These are phyloP conservation scores for Cladopsammia gracilis DNA, from an alignment of 64 coral and sea anemone species.

Conservation along the genomic window DNA sequence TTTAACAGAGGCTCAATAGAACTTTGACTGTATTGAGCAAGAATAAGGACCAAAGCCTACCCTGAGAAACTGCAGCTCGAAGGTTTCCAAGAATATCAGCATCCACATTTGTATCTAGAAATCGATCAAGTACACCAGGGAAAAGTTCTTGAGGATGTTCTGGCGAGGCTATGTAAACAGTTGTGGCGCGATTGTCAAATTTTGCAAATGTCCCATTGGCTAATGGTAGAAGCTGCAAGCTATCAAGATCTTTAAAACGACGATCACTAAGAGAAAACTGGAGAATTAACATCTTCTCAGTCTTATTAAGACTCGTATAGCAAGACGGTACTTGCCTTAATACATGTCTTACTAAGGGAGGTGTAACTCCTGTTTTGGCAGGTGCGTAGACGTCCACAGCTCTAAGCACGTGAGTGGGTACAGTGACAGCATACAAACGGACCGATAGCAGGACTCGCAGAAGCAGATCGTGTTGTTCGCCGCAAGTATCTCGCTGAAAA, in stretches of 20 bases:
- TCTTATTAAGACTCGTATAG: constrained; percentile 23
- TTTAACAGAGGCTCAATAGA: no score
- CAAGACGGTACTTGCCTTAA: constrained; percentile 10
- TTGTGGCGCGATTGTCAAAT: constrained; percentile 48
- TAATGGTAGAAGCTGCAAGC: constrained; percentile 64
- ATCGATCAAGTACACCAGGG: constrained; percentile 27
- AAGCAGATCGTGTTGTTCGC: not conserved
- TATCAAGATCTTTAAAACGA: constrained; percentile 47
- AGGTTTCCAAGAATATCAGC: not conserved
- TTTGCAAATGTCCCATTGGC: constrained; percentile 49
- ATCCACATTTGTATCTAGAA: constrained; percentile 44
- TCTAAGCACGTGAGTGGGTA: constrained; percentile 60
- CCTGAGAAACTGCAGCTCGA: constrained; percentile 27
- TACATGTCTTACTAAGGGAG: constrained; percentile 6
- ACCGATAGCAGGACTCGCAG: constrained; percentile 20
- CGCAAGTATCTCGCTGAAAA: constrained; percentile 33
- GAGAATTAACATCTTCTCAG: constrained; percentile 69
- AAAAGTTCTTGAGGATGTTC: constrained; percentile 64
- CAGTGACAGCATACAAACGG: constrained; percentile 56
- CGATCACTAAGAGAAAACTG: constrained; percentile 56
- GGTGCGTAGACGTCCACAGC: constrained; percentile 21
- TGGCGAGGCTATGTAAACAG: constrained; percentile 61
- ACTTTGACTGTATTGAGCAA: no score
- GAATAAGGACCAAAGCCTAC: constrained; percentile 16
- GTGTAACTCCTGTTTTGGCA: constrained; percentile 8